These are phyloP conservation scores for Leucophenga maculata DNA, from an alignment of 2,888 invertebrate genomes.

Conservation along the genomic window DNA sequence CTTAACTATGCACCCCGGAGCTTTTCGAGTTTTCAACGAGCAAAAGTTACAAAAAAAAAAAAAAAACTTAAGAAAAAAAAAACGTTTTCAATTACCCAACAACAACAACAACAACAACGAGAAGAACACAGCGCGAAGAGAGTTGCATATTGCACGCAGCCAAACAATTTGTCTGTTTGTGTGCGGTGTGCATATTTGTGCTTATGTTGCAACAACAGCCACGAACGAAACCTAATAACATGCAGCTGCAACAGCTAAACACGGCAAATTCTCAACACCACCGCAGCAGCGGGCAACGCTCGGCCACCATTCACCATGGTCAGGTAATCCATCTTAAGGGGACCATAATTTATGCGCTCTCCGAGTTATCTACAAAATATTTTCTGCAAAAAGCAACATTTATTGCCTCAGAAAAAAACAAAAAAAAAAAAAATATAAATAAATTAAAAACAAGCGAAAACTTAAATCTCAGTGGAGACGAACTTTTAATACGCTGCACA, in stretches of 20 bases:
- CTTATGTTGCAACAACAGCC: background rate
- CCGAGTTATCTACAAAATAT: conserved; percentile 10
- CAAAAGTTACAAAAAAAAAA: background rate
- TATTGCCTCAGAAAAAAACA: no score
- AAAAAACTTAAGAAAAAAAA: conserved; percentile 8
- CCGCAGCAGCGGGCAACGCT: background rate
- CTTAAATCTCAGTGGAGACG: no score
- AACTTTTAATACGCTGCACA: no score
- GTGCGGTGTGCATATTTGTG: background rate
- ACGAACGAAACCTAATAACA: background rate
- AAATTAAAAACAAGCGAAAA: no score
- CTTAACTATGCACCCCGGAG: conserved; percentile 4
- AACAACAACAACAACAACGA: conserved; percentile 7
- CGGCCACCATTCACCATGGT: background rate
- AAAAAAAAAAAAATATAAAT: no score
- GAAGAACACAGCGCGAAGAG: conserved; percentile 14
- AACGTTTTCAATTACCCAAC: conserved; percentile 16
- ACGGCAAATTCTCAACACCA: background rate
- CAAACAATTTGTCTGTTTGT: no score
- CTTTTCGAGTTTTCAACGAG: background rate
- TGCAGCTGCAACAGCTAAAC: conserved; percentile 8
- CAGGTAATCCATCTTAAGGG: conserved; percentile 41
- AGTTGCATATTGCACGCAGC: conserved; percentile 1
- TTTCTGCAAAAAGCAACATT: background rate
- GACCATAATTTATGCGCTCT: conserved; percentile 31